Conservation (phyloP, 2,113 vertebrate genomes). For the Phoxinus phoxinus region DNA sequence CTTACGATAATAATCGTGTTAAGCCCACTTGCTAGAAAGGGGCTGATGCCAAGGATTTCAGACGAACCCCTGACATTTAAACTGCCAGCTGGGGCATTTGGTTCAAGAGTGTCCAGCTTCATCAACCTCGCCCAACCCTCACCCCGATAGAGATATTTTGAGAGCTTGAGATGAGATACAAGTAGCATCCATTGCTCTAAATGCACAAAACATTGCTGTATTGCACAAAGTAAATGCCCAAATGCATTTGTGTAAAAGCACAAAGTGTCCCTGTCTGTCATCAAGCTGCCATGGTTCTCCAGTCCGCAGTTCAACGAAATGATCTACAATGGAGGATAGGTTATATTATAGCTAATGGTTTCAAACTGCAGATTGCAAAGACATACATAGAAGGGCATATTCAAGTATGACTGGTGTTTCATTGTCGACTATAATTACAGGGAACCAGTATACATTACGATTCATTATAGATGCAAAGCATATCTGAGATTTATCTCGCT, state of each 20-base stretch:
- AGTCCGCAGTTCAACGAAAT: not conserved
- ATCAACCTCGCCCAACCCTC: not conserved
- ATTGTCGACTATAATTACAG: not conserved
- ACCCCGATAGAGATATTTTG: slow-evolving; percentile 52
- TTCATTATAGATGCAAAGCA: not conserved
- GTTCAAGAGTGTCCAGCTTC: not conserved
- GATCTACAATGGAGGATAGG: not conserved
- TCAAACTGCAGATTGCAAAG: not conserved
- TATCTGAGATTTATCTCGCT: slow-evolving; percentile 24
- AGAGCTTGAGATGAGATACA: slow-evolving; percentile 46
- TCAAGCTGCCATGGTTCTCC: slow-evolving; percentile 7
- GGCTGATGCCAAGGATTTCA: slow-evolving; percentile 32
- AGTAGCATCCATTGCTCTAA: slow-evolving; percentile 33
- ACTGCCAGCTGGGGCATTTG: slow-evolving; percentile 39
- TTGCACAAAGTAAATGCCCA: slow-evolving; percentile 10
- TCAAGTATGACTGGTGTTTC: not conserved
- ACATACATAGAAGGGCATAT: not conserved
- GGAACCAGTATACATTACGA: not conserved
- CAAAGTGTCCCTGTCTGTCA: slow-evolving; percentile 49
- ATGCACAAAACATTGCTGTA: slow-evolving; percentile 22
- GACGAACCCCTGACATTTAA: slow-evolving; percentile 44
- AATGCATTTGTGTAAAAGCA: slow-evolving; percentile 20
- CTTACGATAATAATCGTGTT: not conserved
- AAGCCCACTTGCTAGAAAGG: slow-evolving; percentile 5
- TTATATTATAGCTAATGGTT: not conserved